These are phyloP conservation scores for Megaceryle torquata DNA, from an alignment of 2,113 vertebrate species.

Conservation along the genomic window DNA sequence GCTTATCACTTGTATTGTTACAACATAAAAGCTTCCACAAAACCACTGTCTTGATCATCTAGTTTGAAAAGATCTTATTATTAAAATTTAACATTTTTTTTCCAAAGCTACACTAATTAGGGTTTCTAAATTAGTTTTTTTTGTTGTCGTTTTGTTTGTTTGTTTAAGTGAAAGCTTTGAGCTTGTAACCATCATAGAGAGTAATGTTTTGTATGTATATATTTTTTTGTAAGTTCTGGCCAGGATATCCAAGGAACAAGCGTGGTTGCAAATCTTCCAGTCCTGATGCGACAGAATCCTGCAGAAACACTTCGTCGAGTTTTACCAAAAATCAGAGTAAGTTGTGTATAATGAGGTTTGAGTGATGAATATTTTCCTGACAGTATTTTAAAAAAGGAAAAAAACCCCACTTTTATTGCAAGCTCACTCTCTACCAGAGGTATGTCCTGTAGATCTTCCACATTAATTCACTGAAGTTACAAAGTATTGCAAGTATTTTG, in stretches of 20 bases:
- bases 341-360: slow-evolving; percentile 55
- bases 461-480: background rate
- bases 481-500: background rate
- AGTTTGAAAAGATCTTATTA: background rate
- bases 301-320: slow-evolving; percentile 91
- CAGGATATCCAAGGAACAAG: slow-evolving; percentile 92
- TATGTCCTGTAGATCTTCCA: background rate
- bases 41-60: background rate
- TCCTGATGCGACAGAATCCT: slow-evolving; percentile 90
- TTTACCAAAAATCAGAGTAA: slow-evolving; percentile 92
- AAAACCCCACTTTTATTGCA: background rate
- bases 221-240: slow-evolving; percentile 81
- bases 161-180: background rate
- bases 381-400: background rate
- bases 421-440: background rate
- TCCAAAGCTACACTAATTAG: background rate
- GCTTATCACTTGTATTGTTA: background rate
- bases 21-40: background rate
- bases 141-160: background rate
- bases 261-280: slow-evolving; percentile 90
- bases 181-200: background rate
- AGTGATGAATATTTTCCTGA: background rate
- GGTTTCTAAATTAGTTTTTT: too few species aligned
- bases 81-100: background rate
- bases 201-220: slow-evolving; percentile 41